phyloP scores from a whole-genome alignment of 2,888 invertebrate species.

The Penaeus monodon region DNA sequence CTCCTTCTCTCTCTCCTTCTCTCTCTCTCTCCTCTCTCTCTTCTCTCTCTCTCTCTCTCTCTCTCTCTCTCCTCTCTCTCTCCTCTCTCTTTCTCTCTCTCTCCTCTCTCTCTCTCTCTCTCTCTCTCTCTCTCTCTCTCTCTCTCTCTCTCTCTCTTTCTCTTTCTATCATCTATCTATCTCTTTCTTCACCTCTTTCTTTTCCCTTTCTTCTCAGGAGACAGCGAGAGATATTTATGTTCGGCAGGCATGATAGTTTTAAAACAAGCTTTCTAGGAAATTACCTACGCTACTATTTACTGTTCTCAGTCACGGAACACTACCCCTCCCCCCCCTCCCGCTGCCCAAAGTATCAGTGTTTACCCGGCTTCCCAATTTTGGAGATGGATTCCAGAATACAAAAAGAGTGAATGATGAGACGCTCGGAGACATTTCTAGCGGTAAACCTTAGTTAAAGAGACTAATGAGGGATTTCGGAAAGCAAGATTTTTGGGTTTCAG shows the following conservation, averaged over 20 bases:
- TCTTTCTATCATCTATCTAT: neutral
- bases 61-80: neutral
- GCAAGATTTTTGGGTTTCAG: too few species aligned
- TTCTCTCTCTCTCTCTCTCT: conserved; percentile 30
- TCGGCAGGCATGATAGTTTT: conserved; percentile 40
- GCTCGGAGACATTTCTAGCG: too few species aligned
- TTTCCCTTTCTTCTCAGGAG: conserved; percentile 4
- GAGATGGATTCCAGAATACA: too few species aligned
- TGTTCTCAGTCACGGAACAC: conserved; percentile 29
- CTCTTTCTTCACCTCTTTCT: neutral
- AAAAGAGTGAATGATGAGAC: too few species aligned
- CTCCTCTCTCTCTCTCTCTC: conserved; percentile 24
- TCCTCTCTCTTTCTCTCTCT: neutral
- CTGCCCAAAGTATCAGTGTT: too few species aligned
- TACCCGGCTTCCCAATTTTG: too few species aligned
- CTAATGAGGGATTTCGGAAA: too few species aligned
- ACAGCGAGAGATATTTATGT: conserved; percentile 40
- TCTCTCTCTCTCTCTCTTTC: conserved; percentile 22
- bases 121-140: conserved; percentile 38
- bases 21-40: conserved; percentile 37
- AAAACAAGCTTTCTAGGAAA: conserved; percentile 44
- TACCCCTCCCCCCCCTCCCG: neutral
- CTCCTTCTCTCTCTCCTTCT: conserved; percentile 25
- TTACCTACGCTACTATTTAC: conserved; percentile 41
- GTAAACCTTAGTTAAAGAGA: too few species aligned